Percentiles rank a stretch among this genome's conserved stretches.
Evolutionary conservation across 2,888 invertebrate genomes (phyloP).

Genomic region (Drosophila cyrtoloma): DNA sequence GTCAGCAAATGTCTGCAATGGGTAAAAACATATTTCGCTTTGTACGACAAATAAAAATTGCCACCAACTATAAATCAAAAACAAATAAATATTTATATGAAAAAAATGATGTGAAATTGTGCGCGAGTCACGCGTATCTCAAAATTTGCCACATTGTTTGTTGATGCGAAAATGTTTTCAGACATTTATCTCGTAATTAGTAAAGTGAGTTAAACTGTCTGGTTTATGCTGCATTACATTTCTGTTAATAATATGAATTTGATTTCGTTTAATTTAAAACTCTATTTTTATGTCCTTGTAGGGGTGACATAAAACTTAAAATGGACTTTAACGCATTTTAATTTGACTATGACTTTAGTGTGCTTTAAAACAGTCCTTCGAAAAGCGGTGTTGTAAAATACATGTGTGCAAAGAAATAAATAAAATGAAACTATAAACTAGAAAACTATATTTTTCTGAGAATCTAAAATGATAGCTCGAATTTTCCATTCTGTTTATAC

Average conservation of each 20-base stretch:
- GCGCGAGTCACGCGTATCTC: slow-evolving; percentile 2
- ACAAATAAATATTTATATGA: neutral
- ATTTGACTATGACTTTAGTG: neutral
- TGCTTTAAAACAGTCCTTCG: neutral
- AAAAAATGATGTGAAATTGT: slow-evolving; percentile 5
- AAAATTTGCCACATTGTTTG: slow-evolving; percentile 28
- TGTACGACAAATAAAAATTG: slow-evolving; percentile 43
- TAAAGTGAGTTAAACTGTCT: neutral
- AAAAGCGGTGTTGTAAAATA: too few species aligned
- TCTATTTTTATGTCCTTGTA: neutral
- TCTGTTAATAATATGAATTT: neutral
- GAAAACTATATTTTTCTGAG: neutral
- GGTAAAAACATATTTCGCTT: slow-evolving; percentile 27
- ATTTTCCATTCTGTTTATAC: too few species aligned
- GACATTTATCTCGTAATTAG: neutral
- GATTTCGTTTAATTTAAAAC: neutral
- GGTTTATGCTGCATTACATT: neutral
- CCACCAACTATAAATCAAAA: slow-evolving; percentile 48
- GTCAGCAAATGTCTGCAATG: slow-evolving; percentile 10
- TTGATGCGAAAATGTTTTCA: slow-evolving; percentile 3
- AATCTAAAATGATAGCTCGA: neutral
- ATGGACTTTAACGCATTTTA: neutral
- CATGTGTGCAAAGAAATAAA: neutral
- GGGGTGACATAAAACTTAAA: neutral
- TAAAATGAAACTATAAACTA: neutral